phyloP scores from a whole-genome alignment of 2,113 vertebrate species.

The Entelurus aequoreus region DNA sequence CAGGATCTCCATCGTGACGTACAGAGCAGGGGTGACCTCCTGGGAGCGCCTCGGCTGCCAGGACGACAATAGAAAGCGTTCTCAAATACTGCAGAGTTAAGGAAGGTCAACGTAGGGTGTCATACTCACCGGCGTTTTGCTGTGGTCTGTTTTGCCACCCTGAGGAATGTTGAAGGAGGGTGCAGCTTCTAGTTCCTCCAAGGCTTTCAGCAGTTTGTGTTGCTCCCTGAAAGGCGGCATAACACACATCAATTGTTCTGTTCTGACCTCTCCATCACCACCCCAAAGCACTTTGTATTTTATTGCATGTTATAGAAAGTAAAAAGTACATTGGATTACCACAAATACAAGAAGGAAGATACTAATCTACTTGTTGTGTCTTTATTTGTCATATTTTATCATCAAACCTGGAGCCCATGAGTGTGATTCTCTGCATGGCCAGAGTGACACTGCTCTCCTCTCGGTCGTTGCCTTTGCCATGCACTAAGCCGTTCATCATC shows the following conservation, averaged over 20 bases:
- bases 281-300: no score
- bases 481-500: conserved; percentile 45
- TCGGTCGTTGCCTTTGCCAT: conserved; percentile 40
- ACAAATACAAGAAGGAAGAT: not conserved
- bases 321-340: not conserved
- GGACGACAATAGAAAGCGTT: conserved; percentile 13
- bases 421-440: conserved; percentile 73
- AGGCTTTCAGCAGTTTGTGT: conserved; percentile 74
- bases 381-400: not conserved
- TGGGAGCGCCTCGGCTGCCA: conserved; percentile 24
- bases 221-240: conserved; percentile 77
- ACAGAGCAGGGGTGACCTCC: conserved; percentile 73
- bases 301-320: not conserved
- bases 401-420: conserved; percentile 79
- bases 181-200: conserved; percentile 67
- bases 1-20: conserved; percentile 90
- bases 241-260: conserved; percentile 3
- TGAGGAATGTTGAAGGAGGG: conserved; percentile 42
- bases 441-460: conserved; percentile 60
- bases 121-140: conserved; percentile 53
- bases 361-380: not conserved
- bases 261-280: no score
- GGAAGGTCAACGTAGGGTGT: not conserved
- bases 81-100: not conserved
- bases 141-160: conserved; percentile 38